These are phyloP conservation scores for Eretmochelys imbricata DNA, from an alignment of 2,113 vertebrate genomes.

Conservation along the genomic window DNA sequence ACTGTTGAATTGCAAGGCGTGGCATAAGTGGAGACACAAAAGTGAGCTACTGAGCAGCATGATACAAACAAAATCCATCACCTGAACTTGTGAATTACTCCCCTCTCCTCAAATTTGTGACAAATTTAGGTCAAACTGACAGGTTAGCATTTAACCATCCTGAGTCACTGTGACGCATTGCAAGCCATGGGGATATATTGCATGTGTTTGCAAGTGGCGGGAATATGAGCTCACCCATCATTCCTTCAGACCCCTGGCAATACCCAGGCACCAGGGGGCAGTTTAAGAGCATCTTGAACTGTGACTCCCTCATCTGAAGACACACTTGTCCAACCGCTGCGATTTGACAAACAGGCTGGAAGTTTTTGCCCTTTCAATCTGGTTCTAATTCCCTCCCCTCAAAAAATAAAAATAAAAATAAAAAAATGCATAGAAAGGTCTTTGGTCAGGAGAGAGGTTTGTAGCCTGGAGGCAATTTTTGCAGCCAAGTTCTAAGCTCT, in stretches of 20 bases:
- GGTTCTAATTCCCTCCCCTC: rapidly evolving
- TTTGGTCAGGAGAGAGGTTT: slow-evolving; percentile 56
- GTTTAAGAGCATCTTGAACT: background rate
- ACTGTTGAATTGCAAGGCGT: background rate
- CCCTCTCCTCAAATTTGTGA: background rate
- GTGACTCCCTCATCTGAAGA: background rate
- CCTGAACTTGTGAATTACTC: background rate
- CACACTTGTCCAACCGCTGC: background rate
- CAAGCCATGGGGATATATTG: background rate
- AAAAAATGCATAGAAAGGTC: slow-evolving; percentile 68
- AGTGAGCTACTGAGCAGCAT: background rate
- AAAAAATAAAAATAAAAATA: background rate
- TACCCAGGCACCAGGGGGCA: background rate
- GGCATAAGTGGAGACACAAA: background rate
- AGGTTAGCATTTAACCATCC: background rate
- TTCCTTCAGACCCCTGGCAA: background rate
- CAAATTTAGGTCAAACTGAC: background rate
- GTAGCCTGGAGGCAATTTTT: background rate
- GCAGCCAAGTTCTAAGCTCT: background rate
- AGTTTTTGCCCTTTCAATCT: background rate
- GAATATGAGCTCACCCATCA: background rate
- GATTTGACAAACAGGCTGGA: background rate
- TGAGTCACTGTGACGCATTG: background rate
- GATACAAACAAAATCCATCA: background rate
- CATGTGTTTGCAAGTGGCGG: background rate